Conservation (phyloP, 2,113 vertebrate species). For the Nettapus auritus region DNA sequence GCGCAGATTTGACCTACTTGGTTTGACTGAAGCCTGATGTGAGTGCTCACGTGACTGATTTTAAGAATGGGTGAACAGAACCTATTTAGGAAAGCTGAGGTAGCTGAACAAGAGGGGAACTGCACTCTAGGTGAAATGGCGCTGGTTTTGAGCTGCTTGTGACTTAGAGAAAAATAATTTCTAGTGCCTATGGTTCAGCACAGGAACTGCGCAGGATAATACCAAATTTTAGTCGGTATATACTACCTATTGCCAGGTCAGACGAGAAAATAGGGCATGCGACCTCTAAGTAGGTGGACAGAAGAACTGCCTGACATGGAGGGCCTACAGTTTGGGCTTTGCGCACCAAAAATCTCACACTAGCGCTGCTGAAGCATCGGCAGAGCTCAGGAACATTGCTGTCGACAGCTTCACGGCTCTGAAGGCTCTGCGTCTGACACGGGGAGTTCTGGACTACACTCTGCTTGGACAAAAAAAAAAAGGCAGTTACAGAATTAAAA, state of each 20-base stretch:
- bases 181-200: neutral
- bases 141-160: neutral
- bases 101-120: neutral
- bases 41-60: constrained; percentile 51
- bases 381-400: rapidly evolving
- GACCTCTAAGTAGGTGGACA: constrained; percentile 9
- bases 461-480: neutral
- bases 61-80: constrained; percentile 31
- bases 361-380: neutral
- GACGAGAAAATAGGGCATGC: constrained; percentile 2
- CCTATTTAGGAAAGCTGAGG: neutral
- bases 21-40: constrained; percentile 23
- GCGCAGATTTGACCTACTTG: constrained; percentile 52
- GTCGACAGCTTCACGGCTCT: neutral
- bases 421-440: neutral
- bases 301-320: neutral
- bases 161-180: neutral
- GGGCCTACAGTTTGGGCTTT: neutral
- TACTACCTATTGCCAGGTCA: neutral
- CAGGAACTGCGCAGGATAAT: neutral
- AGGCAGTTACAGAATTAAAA: neutral
- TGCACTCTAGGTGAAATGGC: neutral
- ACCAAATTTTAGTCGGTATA: neutral
- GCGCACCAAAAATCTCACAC: neutral
- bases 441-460: neutral